Evolutionary conservation across 2,888 invertebrate species (phyloP), one percentile per base, ranked within the genome.

Genomic region (Chaetogeoica ovagalla): DNA sequence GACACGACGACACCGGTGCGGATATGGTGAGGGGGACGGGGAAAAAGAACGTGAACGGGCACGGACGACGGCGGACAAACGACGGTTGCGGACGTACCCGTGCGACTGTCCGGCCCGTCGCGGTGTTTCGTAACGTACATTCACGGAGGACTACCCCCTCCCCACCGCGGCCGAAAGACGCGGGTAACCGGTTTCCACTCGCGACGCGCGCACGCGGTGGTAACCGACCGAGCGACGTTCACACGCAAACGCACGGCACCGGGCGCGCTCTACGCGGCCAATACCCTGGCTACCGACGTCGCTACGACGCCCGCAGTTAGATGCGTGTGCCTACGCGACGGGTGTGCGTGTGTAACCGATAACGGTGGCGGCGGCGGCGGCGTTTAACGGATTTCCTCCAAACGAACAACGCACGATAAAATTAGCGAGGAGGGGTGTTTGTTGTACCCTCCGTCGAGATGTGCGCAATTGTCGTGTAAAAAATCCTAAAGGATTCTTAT

Each of bases 41-140:
- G 55, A 19, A 55, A 55, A 55, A 6, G 52, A 55, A 17, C 19
- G 19, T 37, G 6, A 30, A 57, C 70, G 79, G 65, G 63, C 79
- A 62, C 48, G 62, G 77, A 21, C 62, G 21, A 62, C 48, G 48
- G 23, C 63, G 13, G 15, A 59, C 43, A n/a, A 79, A 63, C 79
- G 65, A 79, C 79, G 63, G 71, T 65, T 71, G n/a, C 70, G 39
- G 62, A 70, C 77, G 69, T 19, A 62, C 55, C 79, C 79, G 79
- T 71, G 79, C 71, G 71, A 79, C 79, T 79, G 55, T n/a, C 37
- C 17, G 55, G 6, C 30, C 15, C 37, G 55, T 52, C 52, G 19
- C 59, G 66, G 60, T 19, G 48, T 79, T 79, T 79, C 71, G 79
- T 79, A 79, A 79, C 79, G 79, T 71, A 79, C 79, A 79, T 79